Base-by-base conservation (phyloP, 2,113 vertebrate species). In the Myanophis thanlyinensis region DNA sequence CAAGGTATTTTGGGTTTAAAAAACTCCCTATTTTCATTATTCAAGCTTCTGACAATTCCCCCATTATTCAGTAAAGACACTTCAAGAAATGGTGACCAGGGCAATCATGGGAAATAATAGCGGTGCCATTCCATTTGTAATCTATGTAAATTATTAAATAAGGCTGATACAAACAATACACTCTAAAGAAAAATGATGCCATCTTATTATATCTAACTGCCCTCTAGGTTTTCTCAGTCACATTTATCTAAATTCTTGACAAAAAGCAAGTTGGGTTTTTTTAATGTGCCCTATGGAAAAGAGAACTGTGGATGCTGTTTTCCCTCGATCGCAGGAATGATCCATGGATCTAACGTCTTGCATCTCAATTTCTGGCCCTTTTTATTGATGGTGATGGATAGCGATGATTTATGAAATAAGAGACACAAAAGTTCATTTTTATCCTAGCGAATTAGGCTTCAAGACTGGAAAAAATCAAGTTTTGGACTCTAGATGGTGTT, bases 11-110 rank as follows among this genome's bases (percentile, higher is more conserved):
- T 53, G 56, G 35, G 52, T 47, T 92, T 92, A 5, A n/a, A 30
- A 30, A 44, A 46, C 15, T 56, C 23, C 44, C 48, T 86, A 30
- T 90, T 93, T 89, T 47, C 88, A 86, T 93, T 85, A 85, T 47
- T 93, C 86, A 95, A 91, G 56, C 62, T 18, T 85, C 91, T 92
- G 67, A 96, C 90, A 80, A 27, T 86, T 94, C 93, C 80, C 95
- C 93, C 51, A 85, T 95, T 94, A 94, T 92, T 96, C 93, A 54
- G 40, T 91, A 95, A 95, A 95, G 54, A 91, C 94, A 88, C 94
- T 95, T 94, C 91, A 93, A 93, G 44, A 92, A 94, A 67, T 93
- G 20, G 56, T 23, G 95, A 92, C 92, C 89, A 91, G 91, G 35
- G 4, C 30, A 59, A 80, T 90, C 51, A 67, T 95, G 89, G 92